These are phyloP conservation scores for Norana najaformis DNA, from an alignment of 2,888 invertebrate genomes.

Conservation along the genomic window DNA sequence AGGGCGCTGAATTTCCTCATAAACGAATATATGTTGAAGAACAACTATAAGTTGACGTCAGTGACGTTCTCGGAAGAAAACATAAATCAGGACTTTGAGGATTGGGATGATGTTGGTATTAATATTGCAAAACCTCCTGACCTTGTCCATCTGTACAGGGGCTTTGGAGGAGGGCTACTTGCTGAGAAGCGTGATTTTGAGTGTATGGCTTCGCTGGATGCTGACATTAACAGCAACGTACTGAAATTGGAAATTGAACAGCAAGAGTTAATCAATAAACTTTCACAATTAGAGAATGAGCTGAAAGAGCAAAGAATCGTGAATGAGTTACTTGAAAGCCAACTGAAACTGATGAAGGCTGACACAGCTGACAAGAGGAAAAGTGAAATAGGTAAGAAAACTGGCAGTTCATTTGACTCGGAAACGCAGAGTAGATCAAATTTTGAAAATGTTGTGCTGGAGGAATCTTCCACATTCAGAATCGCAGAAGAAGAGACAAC, in stretches of 20 bases:
- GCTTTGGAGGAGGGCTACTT: slow-evolving; percentile 53
- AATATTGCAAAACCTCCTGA: slow-evolving; percentile 81
- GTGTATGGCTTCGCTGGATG: slow-evolving; percentile 38
- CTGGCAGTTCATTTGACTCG: not conserved
- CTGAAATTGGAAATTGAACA: not conserved
- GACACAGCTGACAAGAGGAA: not conserved
- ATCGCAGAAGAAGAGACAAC: not conserved
- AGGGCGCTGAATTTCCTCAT: slow-evolving; percentile 82
- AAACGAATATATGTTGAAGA: slow-evolving; percentile 79
- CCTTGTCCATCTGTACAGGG: slow-evolving; percentile 67
- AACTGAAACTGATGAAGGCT: slow-evolving; percentile 46
- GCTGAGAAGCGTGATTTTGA: slow-evolving; percentile 48
- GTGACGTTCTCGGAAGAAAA: slow-evolving; percentile 90
- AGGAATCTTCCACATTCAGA: not conserved
- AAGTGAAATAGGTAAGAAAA: not conserved
- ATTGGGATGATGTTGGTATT: slow-evolving; percentile 88
- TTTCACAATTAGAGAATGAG: slow-evolving; percentile 47
- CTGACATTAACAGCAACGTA: not conserved
- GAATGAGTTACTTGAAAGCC: slow-evolving; percentile 46
- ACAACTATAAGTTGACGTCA: slow-evolving; percentile 82
- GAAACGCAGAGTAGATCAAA: not conserved
- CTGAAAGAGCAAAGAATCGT: slow-evolving; percentile 44
- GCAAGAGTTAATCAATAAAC: not conserved
- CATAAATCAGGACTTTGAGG: slow-evolving; percentile 86
- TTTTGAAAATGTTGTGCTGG: not conserved